Conservation (phyloP, 2,888 invertebrate genomes). For the Acanthosepion lycidas region DNA sequence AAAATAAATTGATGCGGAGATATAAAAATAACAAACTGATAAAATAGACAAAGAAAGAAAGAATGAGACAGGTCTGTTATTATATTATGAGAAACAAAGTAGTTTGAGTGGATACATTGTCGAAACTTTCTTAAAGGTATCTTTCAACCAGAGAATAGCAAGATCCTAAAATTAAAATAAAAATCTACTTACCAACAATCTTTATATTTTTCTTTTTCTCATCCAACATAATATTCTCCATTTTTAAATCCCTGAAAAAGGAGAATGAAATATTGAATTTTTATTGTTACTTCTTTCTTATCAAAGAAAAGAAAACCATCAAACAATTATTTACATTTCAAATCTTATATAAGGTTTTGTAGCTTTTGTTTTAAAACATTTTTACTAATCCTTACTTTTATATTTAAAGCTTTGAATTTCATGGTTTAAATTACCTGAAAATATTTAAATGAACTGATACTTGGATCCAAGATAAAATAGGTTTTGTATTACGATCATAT, state of each 20-base stretch:
- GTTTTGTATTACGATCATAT: too few relatives aligned
- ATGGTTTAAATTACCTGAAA: too few relatives aligned
- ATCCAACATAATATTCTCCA: conserved; percentile 86
- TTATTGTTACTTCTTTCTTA: background rate
- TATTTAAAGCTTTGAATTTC: too few relatives aligned
- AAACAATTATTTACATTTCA: background rate
- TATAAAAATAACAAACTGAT: too few relatives aligned
- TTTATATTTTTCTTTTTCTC: conserved; percentile 82
- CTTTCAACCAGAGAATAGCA: background rate
- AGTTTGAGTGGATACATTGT: background rate
- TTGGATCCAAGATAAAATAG: too few relatives aligned
- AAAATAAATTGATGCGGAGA: too few relatives aligned
- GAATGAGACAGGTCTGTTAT: too few relatives aligned
- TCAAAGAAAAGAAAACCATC: background rate
- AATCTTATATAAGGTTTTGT: background rate
- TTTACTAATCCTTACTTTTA: background rate
- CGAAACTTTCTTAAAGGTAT: background rate
- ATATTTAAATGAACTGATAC: too few relatives aligned
- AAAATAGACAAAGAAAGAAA: too few relatives aligned
- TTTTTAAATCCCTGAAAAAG: conserved; percentile 82
- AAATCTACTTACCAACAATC: conserved; percentile 79
- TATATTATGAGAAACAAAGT: too few relatives aligned
- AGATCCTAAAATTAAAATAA: conserved; percentile 39
- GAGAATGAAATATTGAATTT: conserved; percentile 2
- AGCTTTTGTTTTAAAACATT: background rate